Base-by-base conservation (phyloP, 2,113 vertebrate species). In the Talpa occidentalis region DNA sequence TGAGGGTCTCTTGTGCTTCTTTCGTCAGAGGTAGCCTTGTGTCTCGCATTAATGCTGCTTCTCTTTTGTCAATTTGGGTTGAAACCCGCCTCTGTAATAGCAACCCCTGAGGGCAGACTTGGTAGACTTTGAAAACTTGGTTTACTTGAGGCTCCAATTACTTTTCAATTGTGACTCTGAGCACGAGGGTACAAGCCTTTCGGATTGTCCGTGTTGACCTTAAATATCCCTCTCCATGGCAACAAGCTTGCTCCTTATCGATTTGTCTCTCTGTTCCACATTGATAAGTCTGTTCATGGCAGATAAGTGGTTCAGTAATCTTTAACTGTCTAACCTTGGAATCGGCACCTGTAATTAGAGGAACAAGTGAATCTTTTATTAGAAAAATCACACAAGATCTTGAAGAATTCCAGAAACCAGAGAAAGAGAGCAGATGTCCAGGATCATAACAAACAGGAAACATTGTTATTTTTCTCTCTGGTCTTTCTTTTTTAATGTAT, bases 111-210 rank as follows among this genome's bases (percentile, higher is more conserved):
- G 49, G 80, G 49, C 98, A 81, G 98, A 90, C 98, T 99, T 14
- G 99, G 99, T 74, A 99, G 98, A 70, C 95, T 98, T 89, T 98
- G 98, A 99, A 97, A 21, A 98, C 98, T 82, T 98, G 98, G 93
- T 99, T 99, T 93, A 99, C 95, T 91, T 99, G 99, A 35, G 99
- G 99, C 95, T 99, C 98, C 98, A 98, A 66, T n/a, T 16, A n/a
- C 11, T 66, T 66, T n/a, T 66, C 11, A 69, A 21, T 32, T 72
- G 64, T 40, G 47, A 30, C 40, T 37, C 37, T 70, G 21, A 59
- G 26, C 2, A 1, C 28, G 30, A 24, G 10, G 6, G 32, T 10
- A 37, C 42, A 1, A 11, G n/a, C 35, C 67, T 30, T 35, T 86
- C 15, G 5, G 0, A 28, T 67, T 67, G 40, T 40, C 64, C 30